Conservation (phyloP, 2,113 vertebrate species). For the Bos taurus region ARS-UCD2.0 NC_037357.1:5251501-5252000, state of each 20-base stretch:
- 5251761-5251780: not conserved
- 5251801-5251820: conserved; percentile 8
- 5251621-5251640: not conserved
- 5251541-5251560: not conserved
- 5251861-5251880: not conserved
- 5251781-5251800: not conserved
- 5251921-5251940: not conserved
- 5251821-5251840: not conserved
- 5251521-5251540: not conserved
- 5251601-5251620: not conserved
- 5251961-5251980: not conserved
- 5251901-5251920: not conserved
- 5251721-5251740: not conserved
- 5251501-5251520: not conserved
- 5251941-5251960: not conserved
- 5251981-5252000: not conserved
- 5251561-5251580: not conserved
- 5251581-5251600: not conserved
- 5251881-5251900: not conserved
- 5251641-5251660: not conserved
- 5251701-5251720: not conserved
- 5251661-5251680: not conserved
- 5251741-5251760: not conserved
- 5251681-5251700: not conserved
- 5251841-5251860: not conserved